Evolutionary conservation across 2,888 invertebrate species (phyloP), one percentile per base, ranked within the genome.

Genomic region (Oligia fasciuncula): DNA sequence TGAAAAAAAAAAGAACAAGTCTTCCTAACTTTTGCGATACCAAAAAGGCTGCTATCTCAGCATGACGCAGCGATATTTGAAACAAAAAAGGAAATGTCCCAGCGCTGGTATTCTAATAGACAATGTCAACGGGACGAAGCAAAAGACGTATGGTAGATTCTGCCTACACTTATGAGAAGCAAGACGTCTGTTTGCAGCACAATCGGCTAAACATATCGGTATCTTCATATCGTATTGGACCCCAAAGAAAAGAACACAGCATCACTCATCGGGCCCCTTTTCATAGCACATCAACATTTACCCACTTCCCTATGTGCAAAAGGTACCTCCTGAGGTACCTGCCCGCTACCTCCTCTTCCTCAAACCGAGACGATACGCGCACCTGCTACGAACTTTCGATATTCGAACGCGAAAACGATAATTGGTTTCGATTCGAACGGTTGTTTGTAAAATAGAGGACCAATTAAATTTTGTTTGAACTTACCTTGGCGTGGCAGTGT

Each of bases 331-430:
- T 2, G 3, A 43, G 40, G 51, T 29, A 54, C 69, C 69, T 73
- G 11, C n/a, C 75, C 93, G 93, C 94, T 87, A 4, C 73, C 88
- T 84, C 92, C 77, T 84, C 8, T 85, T 23, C 2, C 88, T 91
- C 87, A 79, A 49, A 62, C 76, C 79, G 76, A 74, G 87, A 88
- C 93, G 94, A 95, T 94, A 93, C 91, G 92, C 93, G 92, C 95
- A 96, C 95, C 95, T 96, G 95, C 93, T 93, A 92, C 95, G 91
- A 95, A 95, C 95, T 95, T 95, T 95, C 95, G 95, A 95, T 95
- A 95, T 94, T 92, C 93, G 92, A 93, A 94, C 94, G 93, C 93
- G 95, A 94, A 94, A 95, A 94, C 95, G 95, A 94, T 95, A 95
- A 96, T 96, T 96, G 96, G 95, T 95, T 95, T 94, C 95, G 92